phyloP scores from a whole-genome alignment of 1,140 invertebrate species.

The Tetramorium alpestre region DNA sequence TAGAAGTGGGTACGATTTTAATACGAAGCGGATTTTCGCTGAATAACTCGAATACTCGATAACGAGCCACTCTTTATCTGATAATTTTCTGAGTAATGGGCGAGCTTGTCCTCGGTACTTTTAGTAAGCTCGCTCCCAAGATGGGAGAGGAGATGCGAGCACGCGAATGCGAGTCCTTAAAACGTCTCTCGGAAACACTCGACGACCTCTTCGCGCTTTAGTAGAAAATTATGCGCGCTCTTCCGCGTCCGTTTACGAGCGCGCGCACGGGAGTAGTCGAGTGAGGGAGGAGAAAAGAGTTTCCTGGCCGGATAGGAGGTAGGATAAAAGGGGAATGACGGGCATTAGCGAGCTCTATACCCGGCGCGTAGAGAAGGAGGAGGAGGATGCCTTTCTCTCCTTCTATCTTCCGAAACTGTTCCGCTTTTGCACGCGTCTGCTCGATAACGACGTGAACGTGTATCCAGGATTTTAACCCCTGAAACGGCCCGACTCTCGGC shows the following conservation, averaged over 20 bases:
- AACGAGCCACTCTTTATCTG: background rate
- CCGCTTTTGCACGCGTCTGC: conserved; percentile 50
- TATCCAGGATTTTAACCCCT: conserved; percentile 66
- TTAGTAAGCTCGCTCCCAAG: conserved; percentile 13
- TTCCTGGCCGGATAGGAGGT: conserved; percentile 41
- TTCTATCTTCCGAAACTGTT: conserved; percentile 57
- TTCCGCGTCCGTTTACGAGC: conserved; percentile 83
- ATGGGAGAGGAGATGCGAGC: conserved; percentile 15
- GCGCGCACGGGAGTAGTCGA: conserved; percentile 62
- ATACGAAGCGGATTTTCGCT: background rate
- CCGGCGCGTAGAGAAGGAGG: conserved; percentile 25
- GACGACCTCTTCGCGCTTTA: conserved; percentile 83
- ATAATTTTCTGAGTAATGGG: conserved; percentile 28
- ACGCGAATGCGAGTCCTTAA: conserved; percentile 47
- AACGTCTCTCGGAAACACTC: conserved; percentile 55
- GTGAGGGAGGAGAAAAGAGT: conserved; percentile 50
- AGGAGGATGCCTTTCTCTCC: conserved; percentile 33
- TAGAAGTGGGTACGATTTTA: conserved; percentile 18
- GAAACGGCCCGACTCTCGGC: conserved; percentile 64
- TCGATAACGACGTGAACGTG: conserved; percentile 50
- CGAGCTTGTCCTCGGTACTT: conserved; percentile 17
- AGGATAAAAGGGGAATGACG: conserved; percentile 53
- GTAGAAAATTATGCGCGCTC: conserved; percentile 83
- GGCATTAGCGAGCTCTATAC: conserved; percentile 58
- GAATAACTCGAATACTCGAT: conserved; percentile 26